These are phyloP conservation scores for Microplitis deprimator DNA, from an alignment of 2,888 invertebrate genomes.

Conservation along the genomic window DNA sequence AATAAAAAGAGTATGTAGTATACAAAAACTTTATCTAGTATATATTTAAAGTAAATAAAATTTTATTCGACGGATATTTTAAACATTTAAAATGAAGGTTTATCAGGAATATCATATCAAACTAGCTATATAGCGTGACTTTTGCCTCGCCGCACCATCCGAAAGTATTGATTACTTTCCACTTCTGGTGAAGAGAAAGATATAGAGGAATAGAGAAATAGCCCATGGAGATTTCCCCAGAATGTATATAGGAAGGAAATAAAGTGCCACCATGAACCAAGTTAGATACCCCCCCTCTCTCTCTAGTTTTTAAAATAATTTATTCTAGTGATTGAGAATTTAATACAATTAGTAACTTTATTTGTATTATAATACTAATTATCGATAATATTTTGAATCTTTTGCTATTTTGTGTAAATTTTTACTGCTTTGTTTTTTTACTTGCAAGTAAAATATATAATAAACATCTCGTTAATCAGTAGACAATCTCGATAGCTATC, in stretches of 20 bases:
- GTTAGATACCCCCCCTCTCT: conserved; percentile 49
- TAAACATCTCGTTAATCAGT: conserved; percentile 17
- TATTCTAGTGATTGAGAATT: too few species aligned
- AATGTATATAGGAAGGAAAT: conserved; percentile 23
- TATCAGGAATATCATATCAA: background rate
- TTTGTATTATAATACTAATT: background rate
- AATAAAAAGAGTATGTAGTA: too few species aligned
- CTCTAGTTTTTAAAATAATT: background rate
- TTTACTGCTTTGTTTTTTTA: background rate
- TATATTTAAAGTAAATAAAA: background rate
- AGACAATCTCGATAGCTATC: conserved; percentile 24
- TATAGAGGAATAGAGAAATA: conserved; percentile 24
- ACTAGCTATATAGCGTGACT: conserved; percentile 13
- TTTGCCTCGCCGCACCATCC: conserved; percentile 60
- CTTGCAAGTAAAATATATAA: background rate
- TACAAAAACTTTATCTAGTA: too few species aligned
- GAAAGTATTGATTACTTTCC: conserved; percentile 69
- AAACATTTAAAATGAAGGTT: background rate
- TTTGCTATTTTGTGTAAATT: background rate
- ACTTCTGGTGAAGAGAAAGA: conserved; percentile 48
- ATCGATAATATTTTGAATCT: background rate
- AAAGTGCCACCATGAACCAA: conserved; percentile 41
- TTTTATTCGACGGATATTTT: background rate
- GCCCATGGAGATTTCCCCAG: conserved; percentile 26
- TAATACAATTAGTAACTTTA: too few species aligned